Base-by-base conservation (phyloP, 2,888 invertebrate species). In the Nephrotoma appendiculata region DNA sequence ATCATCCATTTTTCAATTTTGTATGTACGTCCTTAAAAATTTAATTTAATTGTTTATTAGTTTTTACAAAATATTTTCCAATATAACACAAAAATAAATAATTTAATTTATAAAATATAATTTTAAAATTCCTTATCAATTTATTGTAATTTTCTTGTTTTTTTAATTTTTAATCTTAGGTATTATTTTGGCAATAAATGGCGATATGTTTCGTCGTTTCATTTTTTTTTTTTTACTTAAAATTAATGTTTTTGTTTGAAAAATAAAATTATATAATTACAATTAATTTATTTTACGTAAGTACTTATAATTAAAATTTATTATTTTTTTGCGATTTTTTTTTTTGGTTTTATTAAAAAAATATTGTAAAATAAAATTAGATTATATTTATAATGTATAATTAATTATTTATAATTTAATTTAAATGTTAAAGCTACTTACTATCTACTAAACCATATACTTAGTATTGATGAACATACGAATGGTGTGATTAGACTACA, bases 121-220 rank as follows among this genome's bases (percentile, higher is more conserved):
- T 5, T 42, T n/a, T 84, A n/a, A 42, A 84, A 84, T 84, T 84
- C n/a, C 84, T 42, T 42, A 84, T 84, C 43, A 84, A 84, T 43
- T 12, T 84, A 42, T 42, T 84, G n/a, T 84, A 42, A 42, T 41
- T 42, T 84, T 84, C n/a, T 83, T 31, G 31, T 31, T 83, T 41
- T 7, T 83, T 42, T 42, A 84, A 84, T 42, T 31, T 71, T 71
- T 31, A 71, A 71, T 84, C 41, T 84, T 84, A 84, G 84, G 84
- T 84, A 44, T 85, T 44, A 85, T 85, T 84, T 85, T 85, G 85
- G 85, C 85, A 85, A 44, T 85, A 85, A 85, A 85, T 85, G 85
- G 85, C 85, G 85, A 85, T 85, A 85, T 85, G 85, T 85, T 85
- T 85, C 44, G 45, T 85, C 85, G 42, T 85, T 85, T 44, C 42